Percentiles rank a stretch among this genome's conserved stretches.
Conservation (phyloP, 2,888 invertebrate genomes). For the Eumerus sabulonum region DNA sequence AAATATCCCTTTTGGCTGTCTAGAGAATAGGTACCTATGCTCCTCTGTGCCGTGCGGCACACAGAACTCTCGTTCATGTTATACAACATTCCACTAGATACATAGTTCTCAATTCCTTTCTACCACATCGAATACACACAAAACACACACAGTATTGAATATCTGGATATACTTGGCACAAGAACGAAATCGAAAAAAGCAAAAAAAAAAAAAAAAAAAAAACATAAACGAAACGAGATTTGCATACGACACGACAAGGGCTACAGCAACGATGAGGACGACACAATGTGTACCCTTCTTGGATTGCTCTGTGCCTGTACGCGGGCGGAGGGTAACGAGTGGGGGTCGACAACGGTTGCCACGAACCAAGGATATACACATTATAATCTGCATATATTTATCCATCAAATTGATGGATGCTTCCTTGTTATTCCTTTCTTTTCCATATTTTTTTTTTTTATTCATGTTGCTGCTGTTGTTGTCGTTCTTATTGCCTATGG, state of each 20-base stretch:
- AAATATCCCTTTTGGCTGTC: conserved; percentile 59
- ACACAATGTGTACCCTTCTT: conserved; percentile 34
- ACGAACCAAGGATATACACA: conserved; percentile 53
- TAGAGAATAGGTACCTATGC: neutral
- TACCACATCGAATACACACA: conserved; percentile 64
- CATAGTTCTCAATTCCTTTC: conserved; percentile 47
- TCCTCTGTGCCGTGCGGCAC: no score
- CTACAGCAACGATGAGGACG: conserved; percentile 7
- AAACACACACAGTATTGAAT: conserved; percentile 64
- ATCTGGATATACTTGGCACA: conserved; percentile 37
- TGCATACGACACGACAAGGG: conserved; percentile 47
- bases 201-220: conserved; percentile 7
- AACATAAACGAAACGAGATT: conserved; percentile 42
- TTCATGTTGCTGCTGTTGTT: neutral
- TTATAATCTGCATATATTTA: conserved; percentile 79
- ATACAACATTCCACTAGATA: conserved; percentile 56
- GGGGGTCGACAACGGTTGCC: conserved; percentile 20
- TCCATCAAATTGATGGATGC: conserved; percentile 79
- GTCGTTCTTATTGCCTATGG: conserved; percentile 53
- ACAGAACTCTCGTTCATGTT: conserved; percentile 24
- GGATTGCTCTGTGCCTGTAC: conserved; percentile 3
- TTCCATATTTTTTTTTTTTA: conserved; percentile 10
- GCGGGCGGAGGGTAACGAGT: neutral
- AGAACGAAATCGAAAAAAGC: no score
- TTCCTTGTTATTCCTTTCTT: conserved; percentile 70